These are phyloP conservation scores for Allophyes oxyacanthae DNA, from an alignment of 2,888 invertebrate species.

Conservation along the genomic window DNA sequence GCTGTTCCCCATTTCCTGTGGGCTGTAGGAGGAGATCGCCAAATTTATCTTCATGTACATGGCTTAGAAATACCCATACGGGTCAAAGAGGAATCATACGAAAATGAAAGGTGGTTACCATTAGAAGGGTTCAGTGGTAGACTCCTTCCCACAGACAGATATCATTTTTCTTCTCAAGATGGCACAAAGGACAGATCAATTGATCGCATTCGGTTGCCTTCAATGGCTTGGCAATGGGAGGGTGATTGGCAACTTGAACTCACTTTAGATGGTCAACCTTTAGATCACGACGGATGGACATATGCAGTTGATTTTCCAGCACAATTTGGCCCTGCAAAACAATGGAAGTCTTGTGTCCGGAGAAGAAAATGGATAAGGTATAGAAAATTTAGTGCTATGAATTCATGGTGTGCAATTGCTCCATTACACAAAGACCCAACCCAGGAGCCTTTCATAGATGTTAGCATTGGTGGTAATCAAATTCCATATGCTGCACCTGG, in stretches of 20 bases:
- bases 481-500: constrained; percentile 94
- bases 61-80: constrained; percentile 97
- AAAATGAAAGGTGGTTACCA: constrained; percentile 98
- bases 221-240: constrained; percentile 99
- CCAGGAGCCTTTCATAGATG: constrained; percentile 97
- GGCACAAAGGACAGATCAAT: constrained; percentile 94
- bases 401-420: constrained; percentile 97
- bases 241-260: constrained; percentile 97
- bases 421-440: constrained; percentile 97
- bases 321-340: constrained; percentile 93
- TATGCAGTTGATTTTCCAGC: constrained; percentile 98
- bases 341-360: constrained; percentile 97
- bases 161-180: constrained; percentile 95
- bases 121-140: constrained; percentile 95
- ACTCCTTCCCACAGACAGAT: constrained; percentile 96
- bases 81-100: constrained; percentile 96
- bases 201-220: constrained; percentile 95
- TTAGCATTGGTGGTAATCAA: constrained; percentile 95
- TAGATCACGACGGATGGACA: constrained; percentile 97
- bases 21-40: constrained; percentile 98
- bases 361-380: constrained; percentile 97
- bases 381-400: constrained; percentile 95
- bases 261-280: constrained; percentile 94
- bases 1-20: constrained; percentile 96
- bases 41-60: constrained; percentile 97